Base-by-base conservation (phyloP, 1,140 invertebrate genomes). In the Leptinotarsa defecta region DNA sequence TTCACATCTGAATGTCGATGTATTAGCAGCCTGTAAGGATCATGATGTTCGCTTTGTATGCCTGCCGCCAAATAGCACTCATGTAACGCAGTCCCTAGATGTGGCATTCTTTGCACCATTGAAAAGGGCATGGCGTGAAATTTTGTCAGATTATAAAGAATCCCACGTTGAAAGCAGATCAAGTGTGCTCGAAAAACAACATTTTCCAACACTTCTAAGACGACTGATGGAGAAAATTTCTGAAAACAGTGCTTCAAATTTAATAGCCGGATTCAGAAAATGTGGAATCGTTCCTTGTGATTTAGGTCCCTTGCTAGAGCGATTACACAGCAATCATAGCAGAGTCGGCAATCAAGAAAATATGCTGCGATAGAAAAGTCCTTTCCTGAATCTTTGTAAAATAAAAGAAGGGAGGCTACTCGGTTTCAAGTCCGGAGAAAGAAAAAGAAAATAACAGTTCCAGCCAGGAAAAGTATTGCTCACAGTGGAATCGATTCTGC, bases 151-250 rank as follows among this genome's bases (percentile, higher is more conserved):
- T 52, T 52, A 52, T 52, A 52, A 13, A 52, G 6, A 52, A 52
- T 52, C 49, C 49, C 13, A 74, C 82, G 22, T 13, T 34, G 71
- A 22, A 34, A 62, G 48, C 13, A 22, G 11, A 8, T 34, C 15
- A 27, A 72, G 20, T 34, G 20, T 13, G 15, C 20, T 72, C 13
- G 48, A 61, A 63, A 72, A 63, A 1, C 71, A 64, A 72, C 20
- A 63, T 19, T 63, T 72, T 63, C 57, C 71, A n/a, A 20, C 52
- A 63, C 57, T n/a, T n/a, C n/a, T 61, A 52, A 49, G 48, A 61
- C 20, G 22, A 72, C 15, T 72, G 52, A 62, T 72, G 34, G 24
- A 34, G 15, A 72, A 34, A 24, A 24, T 24, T 24, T 24, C 24
- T 4, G 24, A 24, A 24, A 65, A 48, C 19, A 13, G 4, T 19